Conservation (phyloP, 2,888 invertebrate genomes). For the Agriopis aurantiaria region DNA sequence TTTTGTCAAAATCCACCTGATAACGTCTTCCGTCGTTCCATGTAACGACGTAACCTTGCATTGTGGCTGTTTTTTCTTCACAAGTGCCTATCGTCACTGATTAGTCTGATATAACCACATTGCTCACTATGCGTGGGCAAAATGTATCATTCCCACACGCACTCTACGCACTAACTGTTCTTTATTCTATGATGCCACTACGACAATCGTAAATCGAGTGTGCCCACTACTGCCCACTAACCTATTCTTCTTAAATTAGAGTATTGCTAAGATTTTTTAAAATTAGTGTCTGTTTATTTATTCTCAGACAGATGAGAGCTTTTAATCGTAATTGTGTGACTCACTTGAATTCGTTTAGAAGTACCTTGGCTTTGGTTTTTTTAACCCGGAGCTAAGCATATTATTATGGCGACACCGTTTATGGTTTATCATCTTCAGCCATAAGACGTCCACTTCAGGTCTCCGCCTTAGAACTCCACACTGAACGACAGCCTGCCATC, state of each 20-base stretch:
- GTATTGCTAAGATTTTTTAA: slow-evolving; percentile 12
- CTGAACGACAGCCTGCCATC: no score
- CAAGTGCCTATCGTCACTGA: background rate
- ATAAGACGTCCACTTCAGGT: no score
- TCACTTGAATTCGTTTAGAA: background rate
- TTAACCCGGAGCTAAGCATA: background rate
- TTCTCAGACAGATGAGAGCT: slow-evolving; percentile 9
- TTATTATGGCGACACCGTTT: background rate
- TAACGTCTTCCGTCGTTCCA: no score
- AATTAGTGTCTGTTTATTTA: background rate
- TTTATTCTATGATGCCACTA: slow-evolving; percentile 6
- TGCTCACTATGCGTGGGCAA: slow-evolving; percentile 38
- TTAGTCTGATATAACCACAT: slow-evolving; percentile 11
- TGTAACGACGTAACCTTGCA: no score
- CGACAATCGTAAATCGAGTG: slow-evolving; percentile 30
- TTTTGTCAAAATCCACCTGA: no score
- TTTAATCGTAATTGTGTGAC: background rate
- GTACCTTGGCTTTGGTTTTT: background rate
- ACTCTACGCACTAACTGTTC: background rate
- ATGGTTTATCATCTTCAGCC: no score
- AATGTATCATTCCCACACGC: slow-evolving; percentile 28
- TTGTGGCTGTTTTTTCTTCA: no score
- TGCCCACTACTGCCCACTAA: slow-evolving; percentile 36
- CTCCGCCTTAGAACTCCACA: no score
- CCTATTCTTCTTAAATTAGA: slow-evolving; percentile 24